Conservation (phyloP, 1,140 invertebrate genomes). For the Bombus balteatus region DNA sequence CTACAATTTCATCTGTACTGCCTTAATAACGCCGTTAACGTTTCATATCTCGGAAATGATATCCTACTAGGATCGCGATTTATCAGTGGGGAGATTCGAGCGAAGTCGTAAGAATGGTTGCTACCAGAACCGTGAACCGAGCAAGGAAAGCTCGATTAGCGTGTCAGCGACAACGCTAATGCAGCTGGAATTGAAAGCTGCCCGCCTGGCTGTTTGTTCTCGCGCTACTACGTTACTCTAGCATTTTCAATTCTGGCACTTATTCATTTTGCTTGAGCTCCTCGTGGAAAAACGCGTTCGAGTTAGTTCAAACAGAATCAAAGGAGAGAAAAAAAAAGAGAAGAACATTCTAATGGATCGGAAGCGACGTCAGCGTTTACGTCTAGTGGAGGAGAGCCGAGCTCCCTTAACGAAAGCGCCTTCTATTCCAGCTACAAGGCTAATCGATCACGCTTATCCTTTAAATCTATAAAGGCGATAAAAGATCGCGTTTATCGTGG, state of each 20-base stretch:
- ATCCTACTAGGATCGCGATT: background rate
- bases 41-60: background rate
- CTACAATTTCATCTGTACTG: background rate
- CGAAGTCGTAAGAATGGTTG: too few relatives aligned
- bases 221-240: background rate
- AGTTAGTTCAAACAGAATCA: background rate
- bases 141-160: conserved; percentile 7
- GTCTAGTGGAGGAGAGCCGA: conserved; percentile 1
- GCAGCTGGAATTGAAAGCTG: background rate
- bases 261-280: background rate
- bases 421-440: background rate
- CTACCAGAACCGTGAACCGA: background rate
- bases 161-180: conserved; percentile 12
- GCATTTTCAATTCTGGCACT: background rate
- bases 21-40: background rate
- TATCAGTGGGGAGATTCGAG: background rate
- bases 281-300: background rate
- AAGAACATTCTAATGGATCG: background rate
- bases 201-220: background rate
- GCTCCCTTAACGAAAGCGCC: background rate
- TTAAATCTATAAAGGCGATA: conserved; percentile 25
- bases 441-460: conserved; percentile 41
- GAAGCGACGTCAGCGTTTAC: conserved; percentile 7
- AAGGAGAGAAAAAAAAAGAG: too few relatives aligned
- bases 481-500: conserved; percentile 16